Evolutionary conservation across 2,797 vertebrate genomes (phyloP), one percentile per base, ranked within the genome.

Genomic region (Mionectes olivaceus): DNA sequence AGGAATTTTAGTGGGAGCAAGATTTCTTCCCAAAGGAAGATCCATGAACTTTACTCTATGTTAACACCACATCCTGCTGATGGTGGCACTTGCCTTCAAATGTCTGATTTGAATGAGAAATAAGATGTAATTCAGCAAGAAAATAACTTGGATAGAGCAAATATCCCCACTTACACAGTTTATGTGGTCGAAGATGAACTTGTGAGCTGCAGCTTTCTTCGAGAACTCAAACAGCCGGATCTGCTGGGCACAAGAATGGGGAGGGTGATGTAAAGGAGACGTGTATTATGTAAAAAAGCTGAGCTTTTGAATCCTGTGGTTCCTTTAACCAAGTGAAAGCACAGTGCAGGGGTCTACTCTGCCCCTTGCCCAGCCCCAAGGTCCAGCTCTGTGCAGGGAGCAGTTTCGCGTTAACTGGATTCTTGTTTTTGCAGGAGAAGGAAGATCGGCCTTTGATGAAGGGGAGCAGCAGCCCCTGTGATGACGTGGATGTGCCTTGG

Each of bases 191-290:
- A 87, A 97, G 96, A 99, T 96, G 97, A 99, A 99, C 39, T 85
- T 97, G 92, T 95, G 97, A 46, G 97, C 59, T 13, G 98, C 96
- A 23, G 98, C 98, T 96, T 98, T 98, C 69, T 97, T 97, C 5
- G 65, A 81, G 93, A 99, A 99, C n/a, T 97, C 98, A 86, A 99
- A 99, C 67, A 99, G 97, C 89, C 97, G 98, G 80, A 99, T 85
- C 99, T 99, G 95, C 28, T 22, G 21, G 93, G 75, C 52, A 79
- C 1, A 12, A 88, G 68, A 3, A 18, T 4, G 24, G n/a, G n/a
- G n/a, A 79, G 92, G 81, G 61, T 55, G 75, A 46, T 49, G 68
- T 63, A 52, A 67, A 71, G 53, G 37, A 71, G 60, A 46, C 9
- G 30, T 59, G 39, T 77, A 43, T 79, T 28, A 14, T 9, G 52